Evolutionary conservation across 2,113 vertebrate species (phyloP).

Genomic region (Python bivittatus): DNA sequence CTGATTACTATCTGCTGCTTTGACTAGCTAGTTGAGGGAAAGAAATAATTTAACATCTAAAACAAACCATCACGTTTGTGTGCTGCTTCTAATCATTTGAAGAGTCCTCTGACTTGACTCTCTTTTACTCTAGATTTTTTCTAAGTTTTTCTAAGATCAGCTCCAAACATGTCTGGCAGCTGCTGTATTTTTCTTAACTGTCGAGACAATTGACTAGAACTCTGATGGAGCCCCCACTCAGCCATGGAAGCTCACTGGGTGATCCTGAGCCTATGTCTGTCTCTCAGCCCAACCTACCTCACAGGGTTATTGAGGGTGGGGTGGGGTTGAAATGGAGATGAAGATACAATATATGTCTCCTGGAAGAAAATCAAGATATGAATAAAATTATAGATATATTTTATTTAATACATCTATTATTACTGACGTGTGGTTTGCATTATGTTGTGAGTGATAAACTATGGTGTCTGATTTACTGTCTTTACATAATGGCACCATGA

Average conservation of each 20-base stretch:
- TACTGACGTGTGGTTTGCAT: background rate
- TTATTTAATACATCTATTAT: too few relatives aligned
- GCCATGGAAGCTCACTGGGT: background rate
- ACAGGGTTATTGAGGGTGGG: background rate
- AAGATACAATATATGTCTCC: too few relatives aligned
- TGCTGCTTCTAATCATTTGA: too few relatives aligned
- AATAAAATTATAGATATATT: background rate
- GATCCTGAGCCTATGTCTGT: background rate
- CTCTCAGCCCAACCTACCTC: background rate
- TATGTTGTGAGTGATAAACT: background rate
- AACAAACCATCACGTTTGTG: too few relatives aligned
- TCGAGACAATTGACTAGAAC: background rate
- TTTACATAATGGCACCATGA: background rate
- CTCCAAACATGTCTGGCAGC: too few relatives aligned
- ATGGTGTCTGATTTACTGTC: background rate
- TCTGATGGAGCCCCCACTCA: background rate
- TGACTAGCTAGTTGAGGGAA: too few relatives aligned
- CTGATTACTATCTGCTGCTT: too few relatives aligned
- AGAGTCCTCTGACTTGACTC: too few relatives aligned
- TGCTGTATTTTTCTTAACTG: background rate
- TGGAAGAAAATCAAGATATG: background rate
- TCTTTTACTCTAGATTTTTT: background rate
- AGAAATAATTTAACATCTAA: too few relatives aligned
- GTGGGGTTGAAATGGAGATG: background rate
- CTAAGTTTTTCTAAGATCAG: background rate